Conservation (phyloP, 2,797 vertebrate species). For the Sebastes paucispinis region DNA sequence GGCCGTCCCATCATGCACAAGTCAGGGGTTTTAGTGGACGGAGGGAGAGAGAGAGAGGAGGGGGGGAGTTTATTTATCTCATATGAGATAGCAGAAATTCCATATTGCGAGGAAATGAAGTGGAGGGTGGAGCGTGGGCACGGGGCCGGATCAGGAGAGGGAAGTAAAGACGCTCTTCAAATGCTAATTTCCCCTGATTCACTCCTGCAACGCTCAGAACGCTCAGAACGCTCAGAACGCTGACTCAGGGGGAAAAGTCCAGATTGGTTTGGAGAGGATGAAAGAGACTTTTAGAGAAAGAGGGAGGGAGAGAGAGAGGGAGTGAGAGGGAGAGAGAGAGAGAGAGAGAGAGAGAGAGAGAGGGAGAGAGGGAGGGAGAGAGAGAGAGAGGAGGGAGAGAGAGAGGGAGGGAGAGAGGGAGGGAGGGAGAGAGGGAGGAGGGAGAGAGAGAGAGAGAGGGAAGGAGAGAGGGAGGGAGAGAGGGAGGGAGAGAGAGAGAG, state of each 20-base stretch:
- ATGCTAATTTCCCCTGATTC: constrained; percentile 62
- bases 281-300: constrained; percentile 45
- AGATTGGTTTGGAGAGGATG: constrained; percentile 74
- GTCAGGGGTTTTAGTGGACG: constrained; percentile 33
- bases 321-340: too few relatives aligned
- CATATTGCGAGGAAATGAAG: constrained; percentile 43
- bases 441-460: too few relatives aligned
- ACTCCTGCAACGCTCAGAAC: constrained; percentile 8
- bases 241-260: constrained; percentile 68
- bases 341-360: not conserved
- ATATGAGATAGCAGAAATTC: constrained; percentile 34
- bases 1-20: constrained; percentile 32
- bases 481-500: fast-evolving
- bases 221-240: too few relatives aligned
- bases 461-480: too few relatives aligned
- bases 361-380: constrained; percentile 34
- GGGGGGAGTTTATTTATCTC: constrained; percentile 49
- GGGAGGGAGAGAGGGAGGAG: constrained; percentile 3
- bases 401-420: too few relatives aligned
- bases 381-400: constrained; percentile 12
- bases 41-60: not conserved
- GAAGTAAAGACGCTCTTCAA: constrained; percentile 54
- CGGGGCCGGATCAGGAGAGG: not conserved
- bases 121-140: constrained; percentile 12
- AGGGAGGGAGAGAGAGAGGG: not conserved